Evolutionary conservation across 2,113 vertebrate species (phyloP), one percentile per base, ranked within the genome.

Genomic region (Excalfactoria chinensis): DNA sequence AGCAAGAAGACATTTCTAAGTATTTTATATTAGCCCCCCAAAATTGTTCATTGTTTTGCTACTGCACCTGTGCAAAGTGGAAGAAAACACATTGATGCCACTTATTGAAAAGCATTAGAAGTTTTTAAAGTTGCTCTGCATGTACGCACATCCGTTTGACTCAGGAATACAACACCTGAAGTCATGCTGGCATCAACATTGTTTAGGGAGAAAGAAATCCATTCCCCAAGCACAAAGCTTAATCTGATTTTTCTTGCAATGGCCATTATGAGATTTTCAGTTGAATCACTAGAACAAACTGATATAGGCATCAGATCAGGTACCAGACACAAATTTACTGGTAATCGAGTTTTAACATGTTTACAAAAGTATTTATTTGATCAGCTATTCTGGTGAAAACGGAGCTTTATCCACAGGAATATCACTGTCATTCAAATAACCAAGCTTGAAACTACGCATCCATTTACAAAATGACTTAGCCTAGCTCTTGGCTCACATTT

Each of bases 211-310:
- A 51, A 79, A 80, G 34, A 72, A 89, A 89, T 71, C 55, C 21
- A 28, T 77, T 76, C 14, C 35, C 12, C 40, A 40, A 80, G 60
- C 5, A 0, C 37, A 93, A 68, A 90, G n/a, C 37, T 79, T 77
- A 64, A 88, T 56, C 71, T 32, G 34, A 92, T 80, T 72, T 94
- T 82, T 69, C 26, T 70, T 19, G 32, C 63, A 64, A 62, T 83
- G 21, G 12, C 55, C 64, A 2, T 58, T 32, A 17, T 3, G 17
- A 88, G 35, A 12, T 77, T 93, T 95, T 64, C 46, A 40, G 40
- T 32, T 43, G 60, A 83, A 64, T 74, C 75, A 28, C 26, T 19
- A 23, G 64, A 73, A 73, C 21, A 91, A 91, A 56, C 3, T 6
- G 14, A 23, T 55, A 21, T 0, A 0, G 49, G 32, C 13, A 23